These are phyloP conservation scores for Malaclemys terrapin DNA, from an alignment of 2,113 vertebrate species.

Conservation along the genomic window DNA sequence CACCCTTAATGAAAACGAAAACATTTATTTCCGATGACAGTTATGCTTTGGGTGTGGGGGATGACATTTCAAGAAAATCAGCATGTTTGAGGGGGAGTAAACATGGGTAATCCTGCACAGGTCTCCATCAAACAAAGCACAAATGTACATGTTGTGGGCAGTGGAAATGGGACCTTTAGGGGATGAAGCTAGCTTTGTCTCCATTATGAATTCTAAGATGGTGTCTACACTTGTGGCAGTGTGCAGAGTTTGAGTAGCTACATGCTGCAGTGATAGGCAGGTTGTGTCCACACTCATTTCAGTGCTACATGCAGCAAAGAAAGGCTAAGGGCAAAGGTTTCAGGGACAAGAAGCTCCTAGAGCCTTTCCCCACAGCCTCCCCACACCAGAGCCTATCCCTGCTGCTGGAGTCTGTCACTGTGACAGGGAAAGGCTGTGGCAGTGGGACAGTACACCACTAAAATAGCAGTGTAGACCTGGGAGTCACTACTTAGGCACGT, in stretches of 20 bases:
- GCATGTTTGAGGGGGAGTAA: neutral
- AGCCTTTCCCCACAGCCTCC: neutral
- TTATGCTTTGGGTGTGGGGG: neutral
- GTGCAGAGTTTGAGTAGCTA: neutral
- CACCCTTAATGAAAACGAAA: neutral
- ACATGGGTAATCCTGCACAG: rapidly evolving
- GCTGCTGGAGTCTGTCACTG: neutral
- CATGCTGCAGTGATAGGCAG: neutral
- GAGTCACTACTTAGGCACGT: neutral
- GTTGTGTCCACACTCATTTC: neutral
- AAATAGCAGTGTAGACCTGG: neutral
- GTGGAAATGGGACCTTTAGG: neutral
- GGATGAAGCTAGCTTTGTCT: neutral
- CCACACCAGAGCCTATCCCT: neutral
- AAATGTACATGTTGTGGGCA: neutral
- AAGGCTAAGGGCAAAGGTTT: neutral
- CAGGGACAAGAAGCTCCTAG: neutral
- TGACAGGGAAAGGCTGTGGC: neutral
- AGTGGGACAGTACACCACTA: neutral
- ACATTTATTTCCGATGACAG: neutral
- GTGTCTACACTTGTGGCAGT: neutral
- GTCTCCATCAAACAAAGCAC: neutral
- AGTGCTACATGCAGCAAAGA: neutral
- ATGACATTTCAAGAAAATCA: neutral
- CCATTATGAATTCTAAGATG: neutral